phyloP scores from a whole-genome alignment of 1,140 invertebrate species.

The Apis dorsata region DNA sequence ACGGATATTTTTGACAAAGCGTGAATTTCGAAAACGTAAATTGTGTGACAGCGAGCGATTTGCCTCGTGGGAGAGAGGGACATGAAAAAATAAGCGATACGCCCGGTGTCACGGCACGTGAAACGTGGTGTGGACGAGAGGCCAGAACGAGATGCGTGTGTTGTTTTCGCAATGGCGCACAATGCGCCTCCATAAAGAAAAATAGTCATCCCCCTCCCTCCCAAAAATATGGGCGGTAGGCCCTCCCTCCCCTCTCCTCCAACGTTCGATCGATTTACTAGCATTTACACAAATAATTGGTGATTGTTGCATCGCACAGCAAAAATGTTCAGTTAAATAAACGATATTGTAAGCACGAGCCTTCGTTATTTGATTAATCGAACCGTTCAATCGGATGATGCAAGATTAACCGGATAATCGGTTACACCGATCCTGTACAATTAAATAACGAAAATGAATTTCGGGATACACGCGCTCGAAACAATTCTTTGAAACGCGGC shows the following conservation, averaged over 20 bases:
- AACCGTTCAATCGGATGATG: constrained; percentile 58
- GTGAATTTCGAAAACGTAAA: constrained; percentile 16
- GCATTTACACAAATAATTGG: constrained; percentile 49
- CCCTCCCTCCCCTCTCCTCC: neutral
- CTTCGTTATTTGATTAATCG: constrained; percentile 60
- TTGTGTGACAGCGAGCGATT: constrained; percentile 8
- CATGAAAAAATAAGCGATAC: constrained; percentile 1
- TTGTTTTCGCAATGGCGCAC: neutral
- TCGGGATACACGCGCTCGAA: neutral
- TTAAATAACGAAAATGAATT: constrained; percentile 47
- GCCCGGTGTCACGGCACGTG: neutral
- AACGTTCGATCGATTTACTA: constrained; percentile 34
- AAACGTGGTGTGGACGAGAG: neutral
- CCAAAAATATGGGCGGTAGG: neutral
- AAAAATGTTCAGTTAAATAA: constrained; percentile 56
- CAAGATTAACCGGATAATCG: constrained; percentile 62
- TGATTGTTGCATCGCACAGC: constrained; percentile 28
- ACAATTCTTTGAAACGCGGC: constrained; percentile 8
- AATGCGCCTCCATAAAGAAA: constrained; percentile 10
- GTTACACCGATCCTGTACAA: constrained; percentile 49
- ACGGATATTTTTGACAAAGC: constrained; percentile 7
- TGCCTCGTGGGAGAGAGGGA: neutral
- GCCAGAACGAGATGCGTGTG: neutral
- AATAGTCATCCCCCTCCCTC: neutral
- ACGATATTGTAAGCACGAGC: constrained; percentile 55